Conservation (phyloP, 2,888 invertebrate species). For the Drosophila demipolita region DNA sequence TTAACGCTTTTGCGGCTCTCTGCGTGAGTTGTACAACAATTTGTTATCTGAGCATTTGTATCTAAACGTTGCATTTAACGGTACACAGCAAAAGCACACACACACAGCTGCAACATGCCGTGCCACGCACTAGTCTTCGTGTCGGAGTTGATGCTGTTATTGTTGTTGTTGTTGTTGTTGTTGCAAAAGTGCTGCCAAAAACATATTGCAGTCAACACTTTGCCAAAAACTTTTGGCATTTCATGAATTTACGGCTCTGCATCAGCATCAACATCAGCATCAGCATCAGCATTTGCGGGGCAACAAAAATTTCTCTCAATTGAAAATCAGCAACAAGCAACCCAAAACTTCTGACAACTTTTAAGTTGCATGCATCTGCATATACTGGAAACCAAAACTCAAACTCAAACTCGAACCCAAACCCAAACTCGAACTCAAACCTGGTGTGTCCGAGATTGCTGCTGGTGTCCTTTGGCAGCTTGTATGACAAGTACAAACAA, state of each 20-base stretch:
- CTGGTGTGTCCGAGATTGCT: slow-evolving; percentile 13
- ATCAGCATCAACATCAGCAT: slow-evolving; percentile 2
- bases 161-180: slow-evolving; percentile 28
- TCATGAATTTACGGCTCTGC: slow-evolving; percentile 41
- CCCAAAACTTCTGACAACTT: slow-evolving; percentile 49
- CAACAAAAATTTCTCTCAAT: slow-evolving; percentile 44
- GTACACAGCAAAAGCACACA: slow-evolving; percentile 49
- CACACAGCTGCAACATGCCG: slow-evolving; percentile 32
- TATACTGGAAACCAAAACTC: slow-evolving; percentile 9
- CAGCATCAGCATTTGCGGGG: slow-evolving; percentile 6
- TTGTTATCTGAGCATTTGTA: slow-evolving; percentile 78
- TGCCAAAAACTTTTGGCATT: slow-evolving; percentile 62
- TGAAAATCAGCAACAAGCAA: slow-evolving; percentile 44
- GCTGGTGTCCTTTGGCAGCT: slow-evolving; percentile 11
- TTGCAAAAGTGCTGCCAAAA: slow-evolving; percentile 73
- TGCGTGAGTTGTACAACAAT: slow-evolving; percentile 67
- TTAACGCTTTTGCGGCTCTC: slow-evolving; percentile 38
- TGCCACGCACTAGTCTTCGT: slow-evolving; percentile 59
- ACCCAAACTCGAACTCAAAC: neutral
- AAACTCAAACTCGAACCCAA: slow-evolving; percentile 3
- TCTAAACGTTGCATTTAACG: slow-evolving; percentile 80
- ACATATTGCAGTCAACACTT: slow-evolving; percentile 68
- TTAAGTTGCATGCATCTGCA: slow-evolving; percentile 29
- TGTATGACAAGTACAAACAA: slow-evolving; percentile 40
- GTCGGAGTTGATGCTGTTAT: slow-evolving; percentile 16